Evolutionary conservation across 2,888 invertebrate genomes (phyloP).

Genomic region (Ischnus inquisitorius): DNA sequence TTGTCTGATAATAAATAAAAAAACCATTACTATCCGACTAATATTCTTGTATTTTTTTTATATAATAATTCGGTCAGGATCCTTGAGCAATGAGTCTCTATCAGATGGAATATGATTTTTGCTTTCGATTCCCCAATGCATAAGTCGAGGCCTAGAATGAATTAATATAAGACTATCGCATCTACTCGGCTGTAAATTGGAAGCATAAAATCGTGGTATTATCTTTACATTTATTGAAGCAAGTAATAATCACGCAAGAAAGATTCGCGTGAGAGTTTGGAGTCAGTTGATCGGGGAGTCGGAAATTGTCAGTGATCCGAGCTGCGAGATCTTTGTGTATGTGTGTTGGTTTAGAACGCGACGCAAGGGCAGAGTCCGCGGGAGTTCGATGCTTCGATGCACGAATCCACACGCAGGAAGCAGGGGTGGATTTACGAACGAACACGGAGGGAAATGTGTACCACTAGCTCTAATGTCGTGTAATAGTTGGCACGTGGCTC

Average conservation of each 20-base stretch:
- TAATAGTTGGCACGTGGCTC: conserved; percentile 77
- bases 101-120: background rate
- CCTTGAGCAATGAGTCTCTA: too few relatives aligned
- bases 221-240: background rate
- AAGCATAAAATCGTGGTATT: background rate
- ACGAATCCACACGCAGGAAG: conserved; percentile 19
- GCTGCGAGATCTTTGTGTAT: conserved; percentile 68
- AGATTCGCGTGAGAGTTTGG: conserved; percentile 67
- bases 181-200: background rate
- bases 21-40: too few relatives aligned
- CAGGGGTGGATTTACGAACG: conserved; percentile 26
- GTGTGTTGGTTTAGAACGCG: conserved; percentile 44
- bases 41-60: background rate
- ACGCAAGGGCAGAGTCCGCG: conserved; percentile 2
- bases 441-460: conserved; percentile 35
- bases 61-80: background rate
- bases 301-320: conserved; percentile 72
- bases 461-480: conserved; percentile 68
- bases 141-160: background rate
- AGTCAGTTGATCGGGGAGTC: conserved; percentile 64
- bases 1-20: too few relatives aligned
- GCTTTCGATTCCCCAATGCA: background rate
- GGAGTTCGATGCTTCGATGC: conserved; percentile 50
- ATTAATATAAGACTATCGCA: background rate
- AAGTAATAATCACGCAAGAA: conserved; percentile 65